These are phyloP conservation scores for Sabatieria punctata DNA, from an alignment of 2,888 invertebrate species.

Conservation along the genomic window DNA sequence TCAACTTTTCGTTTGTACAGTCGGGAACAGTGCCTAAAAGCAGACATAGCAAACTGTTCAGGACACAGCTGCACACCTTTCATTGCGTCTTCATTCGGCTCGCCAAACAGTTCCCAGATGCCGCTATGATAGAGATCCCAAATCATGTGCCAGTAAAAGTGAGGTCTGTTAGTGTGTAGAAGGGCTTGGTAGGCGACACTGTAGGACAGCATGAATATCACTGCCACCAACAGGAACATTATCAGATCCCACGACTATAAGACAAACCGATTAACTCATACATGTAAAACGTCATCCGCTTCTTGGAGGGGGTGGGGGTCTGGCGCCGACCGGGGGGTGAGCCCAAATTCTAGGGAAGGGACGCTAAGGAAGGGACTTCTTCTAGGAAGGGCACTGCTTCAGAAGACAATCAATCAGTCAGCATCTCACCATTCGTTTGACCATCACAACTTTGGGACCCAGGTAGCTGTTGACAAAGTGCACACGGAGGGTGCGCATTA, in stretches of 20 bases:
- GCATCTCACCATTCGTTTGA: constrained; percentile 33
- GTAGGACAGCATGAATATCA: constrained; percentile 35
- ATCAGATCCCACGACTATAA: constrained; percentile 30
- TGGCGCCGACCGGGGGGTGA: no score
- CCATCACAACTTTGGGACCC: constrained; percentile 37
- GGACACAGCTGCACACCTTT: constrained; percentile 7
- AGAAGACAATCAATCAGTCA: no score
- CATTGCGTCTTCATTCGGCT: constrained; percentile 31
- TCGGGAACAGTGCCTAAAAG: not conserved
- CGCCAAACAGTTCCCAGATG: constrained; percentile 37
- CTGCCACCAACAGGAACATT: constrained; percentile 33
- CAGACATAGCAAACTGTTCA: not conserved
- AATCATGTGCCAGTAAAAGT: constrained; percentile 25
- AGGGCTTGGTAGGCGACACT: constrained; percentile 34
- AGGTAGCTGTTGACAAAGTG: constrained; percentile 33
- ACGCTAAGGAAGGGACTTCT: no score
- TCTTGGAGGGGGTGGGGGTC: no score
- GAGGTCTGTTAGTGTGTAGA: constrained; percentile 27
- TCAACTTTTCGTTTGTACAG: not conserved
- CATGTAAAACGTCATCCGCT: no score
- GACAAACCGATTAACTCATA: no score
- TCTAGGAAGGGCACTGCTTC: no score
- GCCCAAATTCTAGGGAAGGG: no score
- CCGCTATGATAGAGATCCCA: constrained; percentile 33
- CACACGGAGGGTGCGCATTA: constrained; percentile 30